Evolutionary conservation across 1,140 invertebrate genomes (phyloP).

Genomic region (Bombus sibiricus): DNA sequence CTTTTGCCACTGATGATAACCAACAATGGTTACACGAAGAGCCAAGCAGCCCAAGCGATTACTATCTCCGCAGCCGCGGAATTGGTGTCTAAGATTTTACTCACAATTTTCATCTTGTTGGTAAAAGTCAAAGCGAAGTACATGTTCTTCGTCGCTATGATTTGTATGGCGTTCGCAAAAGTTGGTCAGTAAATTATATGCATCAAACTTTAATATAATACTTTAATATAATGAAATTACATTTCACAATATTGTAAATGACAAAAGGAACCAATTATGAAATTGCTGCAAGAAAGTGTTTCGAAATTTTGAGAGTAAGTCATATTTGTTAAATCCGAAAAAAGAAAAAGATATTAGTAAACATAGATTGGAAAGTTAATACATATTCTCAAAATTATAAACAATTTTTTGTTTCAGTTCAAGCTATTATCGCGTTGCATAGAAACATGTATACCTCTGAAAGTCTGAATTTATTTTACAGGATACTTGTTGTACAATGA

Average conservation of each 20-base stretch:
- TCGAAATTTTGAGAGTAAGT: no score
- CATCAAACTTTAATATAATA: neutral
- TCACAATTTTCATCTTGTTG: conserved; percentile 75
- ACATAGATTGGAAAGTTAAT: no score
- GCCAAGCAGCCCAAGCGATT: conserved; percentile 73
- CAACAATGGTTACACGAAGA: conserved; percentile 71
- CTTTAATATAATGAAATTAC: no score
- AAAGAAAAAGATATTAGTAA: no score
- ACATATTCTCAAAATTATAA: no score
- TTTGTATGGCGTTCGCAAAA: conserved; percentile 75
- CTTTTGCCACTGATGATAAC: conserved; percentile 79
- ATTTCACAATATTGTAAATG: neutral
- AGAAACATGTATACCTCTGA: no score
- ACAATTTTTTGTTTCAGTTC: no score
- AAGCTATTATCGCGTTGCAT: no score
- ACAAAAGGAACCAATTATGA: neutral
- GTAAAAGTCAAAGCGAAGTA: conserved; percentile 73
- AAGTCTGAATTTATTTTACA: conserved; percentile 43
- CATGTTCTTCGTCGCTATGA: conserved; percentile 78
- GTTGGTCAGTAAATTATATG: conserved; percentile 62
- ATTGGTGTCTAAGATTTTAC: conserved; percentile 73
- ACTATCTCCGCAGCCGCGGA: conserved; percentile 75
- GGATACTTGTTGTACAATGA: conserved; percentile 75
- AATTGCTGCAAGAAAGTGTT: no score
- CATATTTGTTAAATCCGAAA: no score